Evolutionary conservation across 2,888 invertebrate genomes (phyloP).

Genomic region (Cerastis leucographa): DNA sequence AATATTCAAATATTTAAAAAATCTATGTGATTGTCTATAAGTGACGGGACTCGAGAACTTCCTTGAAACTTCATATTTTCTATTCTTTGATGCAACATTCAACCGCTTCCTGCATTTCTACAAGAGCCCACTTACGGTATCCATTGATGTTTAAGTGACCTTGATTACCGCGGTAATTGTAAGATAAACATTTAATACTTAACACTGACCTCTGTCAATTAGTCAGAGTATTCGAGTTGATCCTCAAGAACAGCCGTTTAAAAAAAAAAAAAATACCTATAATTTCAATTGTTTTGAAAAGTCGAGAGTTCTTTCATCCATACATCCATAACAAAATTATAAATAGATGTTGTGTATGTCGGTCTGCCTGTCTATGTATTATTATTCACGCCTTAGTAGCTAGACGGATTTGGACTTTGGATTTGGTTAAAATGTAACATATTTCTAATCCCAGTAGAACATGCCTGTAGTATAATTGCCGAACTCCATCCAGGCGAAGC

Average conservation of each 20-base stretch:
- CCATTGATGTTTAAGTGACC: constrained; percentile 71
- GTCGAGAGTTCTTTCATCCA: constrained; percentile 3
- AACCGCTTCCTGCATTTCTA: constrained; percentile 46
- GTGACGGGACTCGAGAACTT: background rate
- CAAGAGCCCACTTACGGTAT: constrained; percentile 51
- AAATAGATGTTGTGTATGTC: background rate
- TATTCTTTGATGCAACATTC: constrained; percentile 33
- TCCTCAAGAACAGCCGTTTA: constrained; percentile 70
- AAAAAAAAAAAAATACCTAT: too few species aligned
- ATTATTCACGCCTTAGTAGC: background rate
- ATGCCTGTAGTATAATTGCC: background rate
- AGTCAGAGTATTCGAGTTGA: constrained; percentile 75
- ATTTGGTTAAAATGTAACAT: too few species aligned
- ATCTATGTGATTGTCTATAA: background rate
- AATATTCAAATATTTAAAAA: background rate
- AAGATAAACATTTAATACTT: constrained; percentile 81
- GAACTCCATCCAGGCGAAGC: background rate
- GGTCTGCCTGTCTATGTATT: background rate
- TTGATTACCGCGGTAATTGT: constrained; percentile 83
- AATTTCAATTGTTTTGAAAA: constrained; percentile 10
- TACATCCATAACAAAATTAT: background rate
- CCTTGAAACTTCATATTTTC: constrained; percentile 52
- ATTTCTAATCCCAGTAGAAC: background rate
- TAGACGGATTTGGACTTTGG: background rate
- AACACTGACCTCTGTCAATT: constrained; percentile 83